Base-by-base conservation (phyloP, 2,113 vertebrate genomes). In the Anarhynchus alexandrinus region DNA sequence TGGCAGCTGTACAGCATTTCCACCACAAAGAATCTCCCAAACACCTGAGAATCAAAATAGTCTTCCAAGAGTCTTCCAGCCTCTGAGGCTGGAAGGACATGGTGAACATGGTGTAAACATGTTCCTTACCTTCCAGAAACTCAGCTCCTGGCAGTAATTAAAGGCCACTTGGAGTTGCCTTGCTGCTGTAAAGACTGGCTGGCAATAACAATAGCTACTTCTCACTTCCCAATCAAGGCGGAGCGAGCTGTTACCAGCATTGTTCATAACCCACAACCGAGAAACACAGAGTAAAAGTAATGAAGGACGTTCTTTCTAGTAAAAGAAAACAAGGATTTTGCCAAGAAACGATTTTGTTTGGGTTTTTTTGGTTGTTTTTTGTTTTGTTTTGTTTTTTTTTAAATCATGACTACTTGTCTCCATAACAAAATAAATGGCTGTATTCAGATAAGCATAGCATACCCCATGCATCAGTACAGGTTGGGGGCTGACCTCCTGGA, bases 51-150 rank as follows among this genome's bases (percentile, higher is more conserved):
- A 58, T 43, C 30, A 70, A 70, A 80, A 77, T 70, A 52, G 49
- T 27, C 14, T 21, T 80, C n/a, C 32, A 38, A 87, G 73, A 47
- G 23, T 15, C 52, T 64, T 91, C 16, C 32, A 52, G 19, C 36
- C 30, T 79, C 34, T 0, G 4, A 27, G 42, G 27, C 55, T 80
- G n/a, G 38, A 59, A 71, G 47, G 43, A n/a, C 22, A 25, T 0
- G 2, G 19, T 64, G 38, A 47, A 55, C 8, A 5, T 1, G 2
- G 22, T 69, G 21, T 43, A 83, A 90, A 80, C 11, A n/a, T 30
- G 20, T 65, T 59, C 57, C 29, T 59, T 42, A 55, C 15, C 32
- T 26, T 86, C 47, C 54, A 72, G 62, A 6, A 82, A 47, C 58
- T 42, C 54, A 80, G 29, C 18, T 84, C 19, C 36, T 69, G 29